phyloP scores from a whole-genome alignment of 2,797 vertebrate genomes.

The Poliocrania exsul region DNA sequence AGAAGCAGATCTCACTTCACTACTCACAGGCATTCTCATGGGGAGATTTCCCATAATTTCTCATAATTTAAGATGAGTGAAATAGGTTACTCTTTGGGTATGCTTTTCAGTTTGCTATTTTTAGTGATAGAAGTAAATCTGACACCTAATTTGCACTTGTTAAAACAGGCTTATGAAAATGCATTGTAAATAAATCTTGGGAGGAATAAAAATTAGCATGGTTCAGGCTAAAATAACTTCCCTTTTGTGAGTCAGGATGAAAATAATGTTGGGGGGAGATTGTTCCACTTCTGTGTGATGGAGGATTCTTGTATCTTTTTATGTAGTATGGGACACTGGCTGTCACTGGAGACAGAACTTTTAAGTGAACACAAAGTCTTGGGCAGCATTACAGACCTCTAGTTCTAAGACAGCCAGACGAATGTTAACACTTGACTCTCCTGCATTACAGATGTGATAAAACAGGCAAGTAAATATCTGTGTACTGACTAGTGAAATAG shows the following conservation, averaged over 20 bases:
- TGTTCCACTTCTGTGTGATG: neutral
- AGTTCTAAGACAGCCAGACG: neutral
- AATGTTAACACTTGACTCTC: neutral
- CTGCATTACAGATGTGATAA: neutral
- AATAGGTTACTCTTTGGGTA: neutral
- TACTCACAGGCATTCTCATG: neutral
- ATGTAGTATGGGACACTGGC: neutral
- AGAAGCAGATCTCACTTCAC: neutral
- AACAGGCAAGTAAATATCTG: neutral
- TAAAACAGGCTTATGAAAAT: neutral
- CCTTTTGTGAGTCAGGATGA: neutral
- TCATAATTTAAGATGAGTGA: neutral
- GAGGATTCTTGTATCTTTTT: neutral
- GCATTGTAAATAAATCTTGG: neutral
- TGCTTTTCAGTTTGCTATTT: neutral
- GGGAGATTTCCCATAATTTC: neutral
- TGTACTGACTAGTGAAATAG: neutral
- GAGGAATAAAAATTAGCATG: neutral
- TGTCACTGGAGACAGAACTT: neutral
- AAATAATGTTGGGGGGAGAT: neutral
- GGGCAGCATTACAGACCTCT: neutral
- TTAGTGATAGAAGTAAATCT: neutral
- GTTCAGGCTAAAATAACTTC: neutral
- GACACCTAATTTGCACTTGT: constrained; percentile 20
- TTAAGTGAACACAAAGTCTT: neutral